Evolutionary conservation across 2,113 vertebrate genomes (phyloP).

Genomic region (Acrocephalus arundinaceus): DNA sequence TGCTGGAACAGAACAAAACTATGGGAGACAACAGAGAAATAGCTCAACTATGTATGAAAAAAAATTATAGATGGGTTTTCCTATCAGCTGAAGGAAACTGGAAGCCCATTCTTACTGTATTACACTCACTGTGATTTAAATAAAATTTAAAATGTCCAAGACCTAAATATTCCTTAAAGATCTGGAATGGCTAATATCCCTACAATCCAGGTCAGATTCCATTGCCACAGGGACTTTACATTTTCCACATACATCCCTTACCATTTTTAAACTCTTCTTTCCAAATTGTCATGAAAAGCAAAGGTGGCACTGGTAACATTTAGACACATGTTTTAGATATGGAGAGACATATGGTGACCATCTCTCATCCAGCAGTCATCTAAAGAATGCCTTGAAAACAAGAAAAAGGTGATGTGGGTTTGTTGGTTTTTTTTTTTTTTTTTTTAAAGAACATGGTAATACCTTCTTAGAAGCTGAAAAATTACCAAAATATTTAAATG

Average conservation of each 20-base stretch:
- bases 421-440: not conserved
- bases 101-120: not conserved
- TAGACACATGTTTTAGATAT: not conserved
- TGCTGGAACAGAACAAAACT: not conserved
- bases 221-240: not conserved
- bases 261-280: not conserved
- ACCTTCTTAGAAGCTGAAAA: not conserved
- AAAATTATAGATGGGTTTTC: not conserved
- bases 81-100: not conserved
- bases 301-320: not conserved
- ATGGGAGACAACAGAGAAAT: not conserved
- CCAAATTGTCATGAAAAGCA: not conserved
- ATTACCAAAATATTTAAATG: not conserved
- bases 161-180: not conserved
- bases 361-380: not conserved
- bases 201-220: not conserved
- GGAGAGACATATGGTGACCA: fast-evolving
- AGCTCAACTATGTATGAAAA: not conserved
- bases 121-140: not conserved
- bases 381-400: not conserved
- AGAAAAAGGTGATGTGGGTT: not conserved
- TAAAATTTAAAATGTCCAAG: not conserved
- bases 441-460: not conserved
- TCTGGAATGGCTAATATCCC: not conserved
- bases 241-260: not conserved